Evolutionary conservation across 2,888 invertebrate genomes (phyloP).

Genomic region (Drosophila borborema): DNA sequence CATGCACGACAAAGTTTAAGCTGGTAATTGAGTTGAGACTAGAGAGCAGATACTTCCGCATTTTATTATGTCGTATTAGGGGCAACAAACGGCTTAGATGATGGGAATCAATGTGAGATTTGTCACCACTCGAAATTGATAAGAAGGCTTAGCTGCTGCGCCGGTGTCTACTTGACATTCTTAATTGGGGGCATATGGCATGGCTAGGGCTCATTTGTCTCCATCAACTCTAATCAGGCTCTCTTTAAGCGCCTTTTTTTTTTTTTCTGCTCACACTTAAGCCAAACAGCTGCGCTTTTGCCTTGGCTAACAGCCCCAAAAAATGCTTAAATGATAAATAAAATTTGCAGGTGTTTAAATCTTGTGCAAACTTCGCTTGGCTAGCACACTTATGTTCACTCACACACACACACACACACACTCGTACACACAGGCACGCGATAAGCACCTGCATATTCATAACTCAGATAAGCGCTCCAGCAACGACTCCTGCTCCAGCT

Average conservation of each 20-base stretch:
- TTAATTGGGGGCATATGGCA: not conserved
- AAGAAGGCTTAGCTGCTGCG: not conserved
- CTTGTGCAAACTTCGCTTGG: conserved; percentile 40
- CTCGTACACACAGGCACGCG: conserved; percentile 35
- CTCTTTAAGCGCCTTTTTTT: not conserved
- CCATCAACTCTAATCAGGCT: not conserved
- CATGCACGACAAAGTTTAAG: conserved; percentile 11
- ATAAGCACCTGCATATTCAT: conserved; percentile 81
- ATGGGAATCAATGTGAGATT: not conserved
- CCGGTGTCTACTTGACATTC: not conserved
- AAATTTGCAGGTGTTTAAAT: conserved; percentile 69
- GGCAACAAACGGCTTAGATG: not conserved
- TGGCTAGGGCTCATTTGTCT: not conserved
- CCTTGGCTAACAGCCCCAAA: conserved; percentile 8
- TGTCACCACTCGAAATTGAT: not conserved
- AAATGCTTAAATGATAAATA: conserved; percentile 64
- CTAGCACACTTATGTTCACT: not conserved
- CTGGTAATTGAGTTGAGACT: conserved; percentile 1
- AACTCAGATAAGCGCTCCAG: conserved; percentile 70
- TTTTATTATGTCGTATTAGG: not conserved
- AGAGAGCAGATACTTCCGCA: not conserved
- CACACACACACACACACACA: not conserved
- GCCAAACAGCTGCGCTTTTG: conserved; percentile 19
- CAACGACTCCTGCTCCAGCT: conserved; percentile 12
- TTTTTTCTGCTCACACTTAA: not conserved